Conservation (phyloP, 2,888 invertebrate species). For the Acrobasis repandana region DNA sequence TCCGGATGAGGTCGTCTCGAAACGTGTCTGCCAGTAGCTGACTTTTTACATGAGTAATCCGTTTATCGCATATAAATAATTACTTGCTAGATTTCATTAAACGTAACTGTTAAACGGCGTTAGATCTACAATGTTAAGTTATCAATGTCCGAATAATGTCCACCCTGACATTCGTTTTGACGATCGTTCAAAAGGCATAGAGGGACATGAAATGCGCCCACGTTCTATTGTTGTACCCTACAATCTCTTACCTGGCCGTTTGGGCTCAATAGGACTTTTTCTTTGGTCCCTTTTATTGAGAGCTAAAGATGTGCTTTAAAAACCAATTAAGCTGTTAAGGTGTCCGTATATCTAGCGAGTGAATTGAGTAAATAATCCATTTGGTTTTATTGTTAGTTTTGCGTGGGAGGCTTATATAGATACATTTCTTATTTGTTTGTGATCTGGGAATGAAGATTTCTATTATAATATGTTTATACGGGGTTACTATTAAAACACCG, state of each 20-base stretch:
- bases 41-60: too few relatives aligned
- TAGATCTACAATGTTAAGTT: conserved; percentile 6
- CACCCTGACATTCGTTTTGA: conserved; percentile 30
- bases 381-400: conserved; percentile 12
- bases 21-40: too few relatives aligned
- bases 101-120: not conserved
- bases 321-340: conserved; percentile 66
- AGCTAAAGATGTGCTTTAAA: conserved; percentile 50
- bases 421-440: not conserved
- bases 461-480: too few relatives aligned
- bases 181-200: conserved; percentile 33
- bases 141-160: conserved; percentile 14
- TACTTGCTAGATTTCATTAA: too few relatives aligned
- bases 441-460: not conserved
- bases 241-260: conserved; percentile 33
- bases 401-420: conserved; percentile 40
- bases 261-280: conserved; percentile 32
- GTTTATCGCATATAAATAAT: too few relatives aligned
- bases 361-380: conserved; percentile 4
- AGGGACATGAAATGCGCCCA: conserved; percentile 32
- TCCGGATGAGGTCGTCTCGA: too few relatives aligned
- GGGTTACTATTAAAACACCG: too few relatives aligned
- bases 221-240: conserved; percentile 29
- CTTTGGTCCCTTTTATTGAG: conserved; percentile 45
- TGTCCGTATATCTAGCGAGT: conserved; percentile 28